Conservation (phyloP, 1,140 invertebrate genomes). For the Atta colombica region DNA sequence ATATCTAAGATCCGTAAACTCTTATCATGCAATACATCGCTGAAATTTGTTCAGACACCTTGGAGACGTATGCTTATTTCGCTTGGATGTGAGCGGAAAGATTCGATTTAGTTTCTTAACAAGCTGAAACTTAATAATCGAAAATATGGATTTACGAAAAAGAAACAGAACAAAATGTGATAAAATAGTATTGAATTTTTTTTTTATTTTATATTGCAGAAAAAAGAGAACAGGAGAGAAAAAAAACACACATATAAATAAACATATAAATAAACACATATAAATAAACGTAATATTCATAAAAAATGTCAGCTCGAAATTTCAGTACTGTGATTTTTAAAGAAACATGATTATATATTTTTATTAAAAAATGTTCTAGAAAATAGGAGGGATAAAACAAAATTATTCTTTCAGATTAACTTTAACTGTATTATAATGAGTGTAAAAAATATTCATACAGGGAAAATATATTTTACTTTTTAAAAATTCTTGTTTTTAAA, state of each 20-base stretch:
- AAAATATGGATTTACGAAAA: not conserved
- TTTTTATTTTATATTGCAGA: not conserved
- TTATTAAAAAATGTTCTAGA: not conserved
- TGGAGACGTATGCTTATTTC: not conserved
- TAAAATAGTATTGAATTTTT: not conserved
- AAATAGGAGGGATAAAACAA: not conserved
- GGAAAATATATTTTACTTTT: too few relatives aligned
- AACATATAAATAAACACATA: not conserved
- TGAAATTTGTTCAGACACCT: not conserved
- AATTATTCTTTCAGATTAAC: not conserved
- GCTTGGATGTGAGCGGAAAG: not conserved
- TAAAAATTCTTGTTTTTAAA: too few relatives aligned
- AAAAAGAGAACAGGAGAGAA: not conserved
- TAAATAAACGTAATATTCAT: not conserved
- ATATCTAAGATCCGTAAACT: constrained; percentile 20
- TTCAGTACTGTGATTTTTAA: not conserved
- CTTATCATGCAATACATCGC: not conserved
- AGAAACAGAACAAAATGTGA: not conserved
- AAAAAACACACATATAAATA: not conserved
- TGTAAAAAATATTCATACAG: too few relatives aligned
- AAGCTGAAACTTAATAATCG: not conserved
- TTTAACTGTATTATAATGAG: too few relatives aligned
- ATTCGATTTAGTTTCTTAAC: not conserved
- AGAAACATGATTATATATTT: not conserved
- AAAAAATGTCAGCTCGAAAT: not conserved